A percentile compares a stretch with the other conserved stretches of the same genome.
Evolutionary conservation across 1,140 invertebrate genomes (phyloP).

Genomic region (Lycorma delicatula): DNA sequence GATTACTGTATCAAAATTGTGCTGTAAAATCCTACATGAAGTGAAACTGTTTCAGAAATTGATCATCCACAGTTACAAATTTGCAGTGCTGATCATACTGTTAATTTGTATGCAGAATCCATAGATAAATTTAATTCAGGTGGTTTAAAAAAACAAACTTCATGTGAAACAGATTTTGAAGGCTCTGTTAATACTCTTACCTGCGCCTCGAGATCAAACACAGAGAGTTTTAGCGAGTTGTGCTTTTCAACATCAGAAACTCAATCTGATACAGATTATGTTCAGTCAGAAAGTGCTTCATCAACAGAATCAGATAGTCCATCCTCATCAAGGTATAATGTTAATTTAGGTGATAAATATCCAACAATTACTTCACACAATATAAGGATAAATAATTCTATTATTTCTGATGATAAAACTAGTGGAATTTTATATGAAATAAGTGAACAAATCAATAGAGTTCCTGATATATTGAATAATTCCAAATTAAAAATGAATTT

Average conservation of each 20-base stretch:
- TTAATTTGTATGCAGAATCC: too few relatives aligned
- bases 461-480: slow-evolving; percentile 16
- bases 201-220: slow-evolving; percentile 6
- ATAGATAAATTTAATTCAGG: too few relatives aligned
- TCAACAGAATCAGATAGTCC: neutral
- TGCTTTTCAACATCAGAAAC: slow-evolving; percentile 22
- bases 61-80: too few relatives aligned
- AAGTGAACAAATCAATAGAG: slow-evolving; percentile 23
- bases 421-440: slow-evolving; percentile 24
- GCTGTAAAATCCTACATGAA: too few relatives aligned
- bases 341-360: slow-evolving; percentile 12
- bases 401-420: slow-evolving; percentile 20
- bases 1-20: too few relatives aligned
- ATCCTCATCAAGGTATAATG: neutral
- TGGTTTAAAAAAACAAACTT: too few relatives aligned
- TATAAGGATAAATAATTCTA: too few relatives aligned
- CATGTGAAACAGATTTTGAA: slow-evolving; percentile 12
- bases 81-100: too few relatives aligned
- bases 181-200: slow-evolving; percentile 4
- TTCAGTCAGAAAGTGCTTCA: too few relatives aligned
- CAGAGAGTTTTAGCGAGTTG: slow-evolving; percentile 24
- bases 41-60: too few relatives aligned
- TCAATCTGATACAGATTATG: slow-evolving; percentile 17
- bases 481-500: neutral
- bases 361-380: neutral